Evolutionary conservation across 2,797 vertebrate species (phyloP), one percentile per base, ranked within the genome.

Genomic region (Lophius americanus): DNA sequence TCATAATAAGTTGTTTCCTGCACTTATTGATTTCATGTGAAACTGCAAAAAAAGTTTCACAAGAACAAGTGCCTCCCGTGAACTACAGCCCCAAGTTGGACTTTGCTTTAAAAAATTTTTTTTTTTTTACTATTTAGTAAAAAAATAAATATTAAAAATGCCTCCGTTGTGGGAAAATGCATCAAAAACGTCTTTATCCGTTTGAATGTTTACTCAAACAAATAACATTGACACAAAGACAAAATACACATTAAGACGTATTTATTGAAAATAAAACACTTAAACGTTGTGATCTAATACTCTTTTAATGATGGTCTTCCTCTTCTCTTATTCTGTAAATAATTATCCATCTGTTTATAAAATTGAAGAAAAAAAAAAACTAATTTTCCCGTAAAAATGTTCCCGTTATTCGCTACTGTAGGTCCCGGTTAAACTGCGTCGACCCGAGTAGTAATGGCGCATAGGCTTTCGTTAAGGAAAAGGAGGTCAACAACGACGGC

Each of bases 401-500:
- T 12, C 62, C 71, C 11, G 38, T 71, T 81, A 78, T 88, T 79
- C 14, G 72, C 83, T 52, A 68, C 78, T 81, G 71, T 76, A 84
- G 85, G 47, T 86, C 81, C 64, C 81, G 52, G 76, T 76, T 59
- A 75, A 83, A 84, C 82, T 82, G 75, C 81, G 85, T 82, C 84
- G 81, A 89, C 57, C 64, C 61, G 60, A 80, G 82, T 73, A 91
- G 93, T 88, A 93, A 95, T 95, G 94, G 95, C 95, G 94, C 92
- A 93, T 88, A 89, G 82, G 88, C 78, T 90, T 91, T 92, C 83
- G 87, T 92, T 92, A 83, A 91, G 89, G 88, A 91, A 94, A 95
- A 95, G 90, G 94, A 95, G 94, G 94, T 95, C 94, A 95, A 92
- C 93, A 92, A 92, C 92, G 92, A 95, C 94, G 79, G 92, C 94